Evolutionary conservation across 2,797 vertebrate genomes (phyloP), one percentile per base, ranked within the genome.

Genomic region (Alectoris magna): DNA sequence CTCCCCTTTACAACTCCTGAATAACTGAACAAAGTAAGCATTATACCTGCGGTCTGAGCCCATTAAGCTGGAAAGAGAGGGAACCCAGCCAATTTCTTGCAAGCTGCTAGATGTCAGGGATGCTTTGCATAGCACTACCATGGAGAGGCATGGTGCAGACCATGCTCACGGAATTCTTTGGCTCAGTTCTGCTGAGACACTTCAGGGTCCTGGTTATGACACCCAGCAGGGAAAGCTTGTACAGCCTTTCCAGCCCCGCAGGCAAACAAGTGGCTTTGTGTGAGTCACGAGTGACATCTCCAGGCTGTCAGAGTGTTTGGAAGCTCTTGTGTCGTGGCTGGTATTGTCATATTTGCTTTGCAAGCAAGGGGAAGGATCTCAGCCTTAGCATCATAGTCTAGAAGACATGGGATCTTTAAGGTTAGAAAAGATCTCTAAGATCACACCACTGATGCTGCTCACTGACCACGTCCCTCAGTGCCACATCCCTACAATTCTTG

Each of bases 21-120:
- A 92, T 90, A 93, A 55, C 27, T 59, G 89, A 92, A 95, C 89
- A 94, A 91, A 93, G 87, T 93, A 22, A 84, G 80, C 87, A 59
- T 95, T 95, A 84, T 95, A 76, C 58, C 64, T 64, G 72, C 7
- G 44, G 38, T 51, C 48, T 3, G 43, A 81, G 76, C 73, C 59
- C 14, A 1, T 11, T 3, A 6, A 3, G 4, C 39, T 72, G 62
- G 46, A 44, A 69, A 72, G 56, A 2, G 3, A 64, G 67, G n/a
- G 84, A 88, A 84, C 70, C 51, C 63, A 39, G 34, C 48, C 75
- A 3, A 0, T 67, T 82, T 68, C 73, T 38, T 39, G 39, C 3
- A 53, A 86, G 73, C 76, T 75, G 48, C 79, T 67, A 59, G 31
- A 38, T 41, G 22, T 53, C 48, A 41, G 62, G 39, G 85, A 3